Conservation (phyloP, 2,888 invertebrate species). For the Helicoverpa assulta region DNA sequence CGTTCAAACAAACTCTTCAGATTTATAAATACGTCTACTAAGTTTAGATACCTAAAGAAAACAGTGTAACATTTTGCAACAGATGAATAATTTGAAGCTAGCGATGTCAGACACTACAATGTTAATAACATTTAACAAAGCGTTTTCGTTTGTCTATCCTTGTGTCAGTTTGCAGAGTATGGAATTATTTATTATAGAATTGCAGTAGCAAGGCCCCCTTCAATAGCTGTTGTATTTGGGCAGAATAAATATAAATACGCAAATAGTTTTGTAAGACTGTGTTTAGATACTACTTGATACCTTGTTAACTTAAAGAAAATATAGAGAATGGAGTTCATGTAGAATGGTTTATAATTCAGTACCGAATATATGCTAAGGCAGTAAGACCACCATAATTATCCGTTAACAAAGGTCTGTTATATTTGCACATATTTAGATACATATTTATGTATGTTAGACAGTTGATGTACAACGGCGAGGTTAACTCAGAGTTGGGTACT, state of each 20-base stretch:
- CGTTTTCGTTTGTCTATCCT: constrained; percentile 65
- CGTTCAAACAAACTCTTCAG: too few species aligned
- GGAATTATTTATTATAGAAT: constrained; percentile 47
- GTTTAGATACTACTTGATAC: constrained; percentile 18
- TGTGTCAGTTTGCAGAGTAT: constrained; percentile 67
- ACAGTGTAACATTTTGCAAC: constrained; percentile 8
- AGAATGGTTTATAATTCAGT: too few species aligned
- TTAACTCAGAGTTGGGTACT: too few species aligned
- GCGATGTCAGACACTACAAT: constrained; percentile 53
- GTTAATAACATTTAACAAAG: constrained; percentile 63
- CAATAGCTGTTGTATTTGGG: constrained; percentile 53
- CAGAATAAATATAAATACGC: constrained; percentile 56
- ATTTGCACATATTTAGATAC: too few species aligned
- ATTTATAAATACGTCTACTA: too few species aligned
- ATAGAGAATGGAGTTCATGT: too few species aligned
- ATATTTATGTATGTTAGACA: too few species aligned
- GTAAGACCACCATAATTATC: too few species aligned
- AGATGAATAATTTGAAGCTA: background rate
- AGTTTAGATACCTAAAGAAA: background rate
- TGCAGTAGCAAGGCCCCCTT: constrained; percentile 59
- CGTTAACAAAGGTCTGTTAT: too few species aligned
- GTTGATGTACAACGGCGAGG: background rate
- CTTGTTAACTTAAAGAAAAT: too few species aligned
- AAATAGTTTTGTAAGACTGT: constrained; percentile 28
- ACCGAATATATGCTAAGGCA: too few species aligned